These are phyloP conservation scores for Falco naumanni DNA, from an alignment of 2,797 vertebrate genomes.

Conservation along the genomic window DNA sequence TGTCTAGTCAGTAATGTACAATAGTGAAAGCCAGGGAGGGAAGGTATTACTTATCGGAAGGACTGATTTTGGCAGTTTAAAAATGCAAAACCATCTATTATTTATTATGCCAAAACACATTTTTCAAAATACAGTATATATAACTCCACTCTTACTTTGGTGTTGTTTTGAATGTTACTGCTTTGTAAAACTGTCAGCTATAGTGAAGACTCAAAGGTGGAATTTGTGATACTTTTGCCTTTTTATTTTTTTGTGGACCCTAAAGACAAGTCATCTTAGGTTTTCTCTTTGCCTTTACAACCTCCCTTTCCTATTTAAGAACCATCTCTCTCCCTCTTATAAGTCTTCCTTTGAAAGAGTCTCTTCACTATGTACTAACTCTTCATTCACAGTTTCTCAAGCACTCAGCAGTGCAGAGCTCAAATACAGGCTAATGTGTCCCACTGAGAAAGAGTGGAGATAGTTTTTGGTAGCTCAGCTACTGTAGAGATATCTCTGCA, in stretches of 20 bases:
- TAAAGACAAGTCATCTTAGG: neutral
- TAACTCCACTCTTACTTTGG: neutral
- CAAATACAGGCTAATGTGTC: neutral
- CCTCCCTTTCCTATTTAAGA: neutral
- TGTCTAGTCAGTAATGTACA: constrained; percentile 63
- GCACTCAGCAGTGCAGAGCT: neutral
- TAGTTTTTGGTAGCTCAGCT: neutral
- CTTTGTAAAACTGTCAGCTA: neutral
- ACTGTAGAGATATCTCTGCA: neutral
- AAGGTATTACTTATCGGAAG: constrained; percentile 50
- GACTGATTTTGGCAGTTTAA: constrained; percentile 48
- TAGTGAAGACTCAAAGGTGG: neutral
- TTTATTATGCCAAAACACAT: constrained; percentile 34
- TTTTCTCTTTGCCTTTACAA: neutral
- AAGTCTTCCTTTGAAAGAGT: neutral
- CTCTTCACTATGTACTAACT: neutral
- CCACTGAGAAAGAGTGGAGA: neutral
- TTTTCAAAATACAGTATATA: constrained; percentile 42
- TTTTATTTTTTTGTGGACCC: neutral
- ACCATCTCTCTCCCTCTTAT: neutral
- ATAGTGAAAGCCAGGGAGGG: constrained; percentile 14
- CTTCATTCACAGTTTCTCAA: neutral
- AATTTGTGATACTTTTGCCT: neutral
- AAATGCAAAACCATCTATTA: constrained; percentile 53
- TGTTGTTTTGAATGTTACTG: neutral